Evolutionary conservation across 1,140 invertebrate genomes (phyloP), one percentile per base, ranked within the genome.

Genomic region (Homalodisca vitripennis): DNA sequence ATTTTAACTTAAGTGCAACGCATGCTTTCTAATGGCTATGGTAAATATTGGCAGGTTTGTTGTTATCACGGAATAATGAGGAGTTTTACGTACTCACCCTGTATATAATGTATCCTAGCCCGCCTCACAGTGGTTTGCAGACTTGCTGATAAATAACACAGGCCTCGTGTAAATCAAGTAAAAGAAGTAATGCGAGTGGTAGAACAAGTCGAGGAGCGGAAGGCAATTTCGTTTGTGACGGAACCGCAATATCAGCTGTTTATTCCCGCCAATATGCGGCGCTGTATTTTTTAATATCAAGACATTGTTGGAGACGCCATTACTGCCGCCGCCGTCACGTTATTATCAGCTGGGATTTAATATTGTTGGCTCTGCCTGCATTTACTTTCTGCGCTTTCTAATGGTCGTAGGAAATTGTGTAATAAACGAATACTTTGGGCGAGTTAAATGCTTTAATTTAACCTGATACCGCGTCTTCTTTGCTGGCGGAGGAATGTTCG

Each of bases 271-370:
- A 6, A 13, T 53, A 13, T 53, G 48, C 55, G 55, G 22, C 55
- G 55, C 55, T 26, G 29, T 51, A 51, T 60, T 60, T 60, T n/a
- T 60, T 60, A 60, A 60, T 60, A 60, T 60, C 55, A 60, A 60
- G 55, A 60, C 55, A 60, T 60, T 24, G 55, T 24, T 27, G 55
- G n/a, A 13, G 48, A 2, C 14, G 55, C 55, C 55, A 60, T 60
- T 30, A 60, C 55, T 26, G 14, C 12, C 3, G 34, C n/a, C n/a
- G n/a, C n/a, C n/a, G n/a, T n/a, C n/a, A 17, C 3, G 48, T 51
- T 51, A 20, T 60, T 60, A 60, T 60, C 55, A 60, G 55, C 55
- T 60, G 14, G 27, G 14, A 24, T 60, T 60, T 60, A 60, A 60
- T 60, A 60, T 60, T 60, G 22, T 30, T 26, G 55, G 55, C 55